Percentiles rank a stretch among this genome's conserved stretches.
Evolutionary conservation across 2,888 invertebrate species (phyloP).

Genomic region (Rhagonycha fulva): DNA sequence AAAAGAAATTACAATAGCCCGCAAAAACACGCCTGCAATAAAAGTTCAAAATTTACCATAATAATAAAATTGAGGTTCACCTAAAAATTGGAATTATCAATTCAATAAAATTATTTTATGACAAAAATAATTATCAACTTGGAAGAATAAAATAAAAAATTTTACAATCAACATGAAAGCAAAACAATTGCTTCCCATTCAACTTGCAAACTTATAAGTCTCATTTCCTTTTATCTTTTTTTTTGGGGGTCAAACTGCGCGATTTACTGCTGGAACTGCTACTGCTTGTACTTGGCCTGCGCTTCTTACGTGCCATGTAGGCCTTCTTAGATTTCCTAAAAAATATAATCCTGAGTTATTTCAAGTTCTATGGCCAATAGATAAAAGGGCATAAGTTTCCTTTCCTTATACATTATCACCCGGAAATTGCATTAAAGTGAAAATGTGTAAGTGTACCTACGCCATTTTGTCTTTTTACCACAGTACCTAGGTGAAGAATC

Average conservation of each 20-base stretch:
- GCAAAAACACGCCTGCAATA: neutral
- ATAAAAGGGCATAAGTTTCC: too few species aligned
- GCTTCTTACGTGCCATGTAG: conserved; percentile 21
- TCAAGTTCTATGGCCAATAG: too few species aligned
- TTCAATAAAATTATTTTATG: neutral
- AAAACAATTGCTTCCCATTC: neutral
- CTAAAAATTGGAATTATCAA: neutral
- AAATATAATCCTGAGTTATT: neutral
- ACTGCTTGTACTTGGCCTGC: conserved; percentile 32
- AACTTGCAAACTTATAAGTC: neutral
- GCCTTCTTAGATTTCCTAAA: conserved; percentile 23
- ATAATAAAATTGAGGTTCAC: neutral
- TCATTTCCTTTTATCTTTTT: conserved; percentile 25
- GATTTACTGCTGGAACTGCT: conserved; percentile 32
- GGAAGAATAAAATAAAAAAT: neutral
- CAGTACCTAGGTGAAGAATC: conserved; percentile 33
- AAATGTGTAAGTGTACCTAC: neutral
- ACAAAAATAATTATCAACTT: neutral
- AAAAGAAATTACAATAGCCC: neutral
- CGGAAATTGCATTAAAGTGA: neutral
- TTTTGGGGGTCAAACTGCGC: conserved; percentile 31
- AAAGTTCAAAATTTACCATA: neutral
- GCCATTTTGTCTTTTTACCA: neutral
- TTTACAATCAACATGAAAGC: neutral
- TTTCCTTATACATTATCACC: too few species aligned